These are phyloP conservation scores for Watsonalla binaria DNA, from an alignment of 2,888 invertebrate species.

Conservation along the genomic window DNA sequence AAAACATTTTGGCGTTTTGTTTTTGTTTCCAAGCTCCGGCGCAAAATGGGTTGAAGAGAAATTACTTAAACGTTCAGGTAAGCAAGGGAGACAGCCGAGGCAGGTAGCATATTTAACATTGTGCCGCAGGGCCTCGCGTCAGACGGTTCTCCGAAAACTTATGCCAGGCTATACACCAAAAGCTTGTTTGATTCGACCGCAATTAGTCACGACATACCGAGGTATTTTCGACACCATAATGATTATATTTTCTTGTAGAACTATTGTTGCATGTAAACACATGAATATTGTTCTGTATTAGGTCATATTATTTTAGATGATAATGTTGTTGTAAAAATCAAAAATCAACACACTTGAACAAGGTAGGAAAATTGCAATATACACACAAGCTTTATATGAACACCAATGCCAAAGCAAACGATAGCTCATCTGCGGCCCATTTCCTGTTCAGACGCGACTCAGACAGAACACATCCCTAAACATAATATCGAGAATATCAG, in stretches of 20 bases:
- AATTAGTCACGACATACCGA: too few relatives aligned
- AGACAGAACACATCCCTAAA: slow-evolving; percentile 46
- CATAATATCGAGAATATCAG: slow-evolving; percentile 7
- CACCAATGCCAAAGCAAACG: slow-evolving; percentile 28
- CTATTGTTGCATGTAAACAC: too few relatives aligned
- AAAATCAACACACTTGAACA: background rate
- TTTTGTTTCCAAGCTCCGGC: slow-evolving; percentile 24
- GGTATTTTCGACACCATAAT: too few relatives aligned
- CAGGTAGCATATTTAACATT: slow-evolving; percentile 22
- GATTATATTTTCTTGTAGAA: too few relatives aligned
- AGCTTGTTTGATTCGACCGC: too few relatives aligned
- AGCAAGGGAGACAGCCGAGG: slow-evolving; percentile 40
- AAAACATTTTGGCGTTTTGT: slow-evolving; percentile 31
- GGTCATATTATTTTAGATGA: too few relatives aligned
- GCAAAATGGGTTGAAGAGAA: slow-evolving; percentile 21
- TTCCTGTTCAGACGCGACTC: slow-evolving; percentile 64
- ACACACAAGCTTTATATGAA: slow-evolving; percentile 3
- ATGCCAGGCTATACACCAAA: background rate
- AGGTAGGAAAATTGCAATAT: slow-evolving; percentile 6
- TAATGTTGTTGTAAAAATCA: too few relatives aligned
- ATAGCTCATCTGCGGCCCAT: slow-evolving; percentile 64
- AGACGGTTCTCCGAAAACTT: slow-evolving; percentile 47
- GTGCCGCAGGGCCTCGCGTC: slow-evolving; percentile 7
- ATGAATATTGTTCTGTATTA: too few relatives aligned
- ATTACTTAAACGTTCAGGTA: slow-evolving; percentile 31